Percentiles rank a stretch among this genome's conserved stretches.
Evolutionary conservation across 53 echinoderm and acorn worm species (phyloP).

Genomic region (Stichopus horrens): DNA sequence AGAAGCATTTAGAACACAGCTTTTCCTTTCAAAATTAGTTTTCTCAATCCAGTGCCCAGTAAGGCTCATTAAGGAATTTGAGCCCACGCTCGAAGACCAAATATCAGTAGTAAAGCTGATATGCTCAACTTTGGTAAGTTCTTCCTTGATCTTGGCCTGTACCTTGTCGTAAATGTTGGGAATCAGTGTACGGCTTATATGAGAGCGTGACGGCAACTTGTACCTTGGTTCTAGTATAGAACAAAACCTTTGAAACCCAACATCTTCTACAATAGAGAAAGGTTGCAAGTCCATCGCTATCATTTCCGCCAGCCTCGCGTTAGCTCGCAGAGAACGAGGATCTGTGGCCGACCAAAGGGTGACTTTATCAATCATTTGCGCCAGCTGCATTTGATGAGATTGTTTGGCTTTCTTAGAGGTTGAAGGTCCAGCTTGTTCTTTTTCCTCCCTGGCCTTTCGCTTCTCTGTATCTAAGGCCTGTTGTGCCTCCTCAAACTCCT

Average conservation of each 20-base stretch:
- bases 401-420: slow-evolving; percentile 29
- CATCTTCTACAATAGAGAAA: slow-evolving; percentile 16
- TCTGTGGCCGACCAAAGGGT: too few relatives aligned
- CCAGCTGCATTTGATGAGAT: too few relatives aligned
- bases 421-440: neutral
- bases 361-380: too few relatives aligned
- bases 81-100: slow-evolving; percentile 32
- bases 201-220: slow-evolving; percentile 18
- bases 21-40: slow-evolving; percentile 24
- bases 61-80: slow-evolving; percentile 41
- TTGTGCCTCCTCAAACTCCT: too few relatives aligned
- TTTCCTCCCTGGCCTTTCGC: slow-evolving; percentile 23
- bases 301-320: slow-evolving; percentile 29
- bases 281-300: slow-evolving; percentile 39
- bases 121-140: neutral
- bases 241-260: slow-evolving; percentile 48
- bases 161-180: too few relatives aligned
- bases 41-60: too few relatives aligned
- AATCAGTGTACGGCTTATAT: slow-evolving; percentile 24
- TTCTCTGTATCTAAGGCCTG: slow-evolving; percentile 1
- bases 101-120: slow-evolving; percentile 47
- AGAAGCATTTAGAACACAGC: slow-evolving; percentile 27
- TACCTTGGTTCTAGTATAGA: slow-evolving; percentile 38
- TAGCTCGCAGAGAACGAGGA: neutral
- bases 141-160: slow-evolving; percentile 1